Conservation (phyloP, 2,888 invertebrate genomes). For the Parascotia fuliginaria region DNA sequence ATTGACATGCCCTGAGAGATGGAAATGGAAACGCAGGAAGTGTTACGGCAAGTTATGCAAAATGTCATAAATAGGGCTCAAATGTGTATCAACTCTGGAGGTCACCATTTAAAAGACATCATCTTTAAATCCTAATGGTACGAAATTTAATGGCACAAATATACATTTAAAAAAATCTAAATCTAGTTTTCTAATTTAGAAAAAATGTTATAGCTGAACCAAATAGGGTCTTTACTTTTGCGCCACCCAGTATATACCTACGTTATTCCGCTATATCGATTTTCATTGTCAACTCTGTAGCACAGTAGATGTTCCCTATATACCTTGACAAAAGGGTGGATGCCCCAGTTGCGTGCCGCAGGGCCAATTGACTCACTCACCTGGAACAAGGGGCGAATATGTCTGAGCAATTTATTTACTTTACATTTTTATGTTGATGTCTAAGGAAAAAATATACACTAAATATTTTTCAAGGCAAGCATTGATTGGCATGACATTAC, state of each 20-base stretch:
- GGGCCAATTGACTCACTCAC: slow-evolving; percentile 65
- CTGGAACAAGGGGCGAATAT: slow-evolving; percentile 67
- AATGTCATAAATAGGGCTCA: no score
- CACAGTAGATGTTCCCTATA: slow-evolving; percentile 21
- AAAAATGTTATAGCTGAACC: no score
- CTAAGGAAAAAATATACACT: slow-evolving; percentile 33
- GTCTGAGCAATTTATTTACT: slow-evolving; percentile 49
- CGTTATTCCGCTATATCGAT: slow-evolving; percentile 28
- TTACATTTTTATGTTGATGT: slow-evolving; percentile 49
- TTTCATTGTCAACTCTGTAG: slow-evolving; percentile 33
- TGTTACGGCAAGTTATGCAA: no score
- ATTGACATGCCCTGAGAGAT: no score
- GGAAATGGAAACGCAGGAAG: no score
- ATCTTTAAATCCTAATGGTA: no score
- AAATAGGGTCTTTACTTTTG: no score
- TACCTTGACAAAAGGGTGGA: slow-evolving; percentile 49
- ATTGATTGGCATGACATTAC: slow-evolving; percentile 30
- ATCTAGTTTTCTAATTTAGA: no score
- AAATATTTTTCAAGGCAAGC: slow-evolving; percentile 28
- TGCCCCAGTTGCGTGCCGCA: slow-evolving; percentile 54
- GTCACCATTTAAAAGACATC: no score
- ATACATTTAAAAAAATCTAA: no score
- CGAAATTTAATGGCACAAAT: no score
- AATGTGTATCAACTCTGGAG: no score
- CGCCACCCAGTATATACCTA: slow-evolving; percentile 4